A percentile compares a stretch with the other conserved stretches of the same genome.
These are phyloP conservation scores for Altica lythri DNA, from an alignment of 2,888 invertebrate species.

Conservation along the genomic window DNA sequence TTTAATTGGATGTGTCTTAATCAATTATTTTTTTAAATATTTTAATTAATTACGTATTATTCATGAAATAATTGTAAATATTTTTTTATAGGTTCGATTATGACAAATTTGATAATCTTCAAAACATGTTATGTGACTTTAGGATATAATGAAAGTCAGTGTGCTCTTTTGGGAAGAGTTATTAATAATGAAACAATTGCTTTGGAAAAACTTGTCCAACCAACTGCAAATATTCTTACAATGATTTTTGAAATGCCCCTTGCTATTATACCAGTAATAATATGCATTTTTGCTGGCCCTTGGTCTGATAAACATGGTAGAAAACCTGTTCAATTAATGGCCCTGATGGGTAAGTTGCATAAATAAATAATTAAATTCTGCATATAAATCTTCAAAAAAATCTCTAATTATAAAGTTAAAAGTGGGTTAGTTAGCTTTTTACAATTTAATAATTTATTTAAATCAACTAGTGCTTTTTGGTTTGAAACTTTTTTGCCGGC, in stretches of 20 bases:
- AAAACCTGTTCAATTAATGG: neutral
- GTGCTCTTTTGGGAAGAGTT: neutral
- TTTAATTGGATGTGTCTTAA: no score
- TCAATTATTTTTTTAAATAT: no score
- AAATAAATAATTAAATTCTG: no score
- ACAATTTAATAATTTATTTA: no score
- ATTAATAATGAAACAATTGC: neutral
- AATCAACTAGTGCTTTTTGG: no score
- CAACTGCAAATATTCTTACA: slow-evolving; percentile 5
- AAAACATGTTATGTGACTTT: slow-evolving; percentile 4
- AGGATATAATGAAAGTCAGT: slow-evolving; percentile 6
- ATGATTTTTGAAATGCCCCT: neutral
- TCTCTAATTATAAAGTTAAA: no score
- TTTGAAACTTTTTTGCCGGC: no score
- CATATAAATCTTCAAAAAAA: no score
- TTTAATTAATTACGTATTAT: no score
- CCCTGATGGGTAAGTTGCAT: slow-evolving; percentile 6
- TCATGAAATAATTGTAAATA: no score
- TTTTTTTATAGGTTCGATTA: neutral
- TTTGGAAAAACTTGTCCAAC: slow-evolving; percentile 5
- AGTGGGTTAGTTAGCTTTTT: no score
- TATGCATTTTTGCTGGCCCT: slow-evolving; percentile 3
- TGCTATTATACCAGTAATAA: neutral
- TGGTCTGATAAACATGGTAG: slow-evolving; percentile 12
- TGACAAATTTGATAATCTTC: slow-evolving; percentile 1